Evolutionary conservation across 2,113 vertebrate genomes (phyloP).

Genomic region (Cyanoramphus novaezelandiae): DNA sequence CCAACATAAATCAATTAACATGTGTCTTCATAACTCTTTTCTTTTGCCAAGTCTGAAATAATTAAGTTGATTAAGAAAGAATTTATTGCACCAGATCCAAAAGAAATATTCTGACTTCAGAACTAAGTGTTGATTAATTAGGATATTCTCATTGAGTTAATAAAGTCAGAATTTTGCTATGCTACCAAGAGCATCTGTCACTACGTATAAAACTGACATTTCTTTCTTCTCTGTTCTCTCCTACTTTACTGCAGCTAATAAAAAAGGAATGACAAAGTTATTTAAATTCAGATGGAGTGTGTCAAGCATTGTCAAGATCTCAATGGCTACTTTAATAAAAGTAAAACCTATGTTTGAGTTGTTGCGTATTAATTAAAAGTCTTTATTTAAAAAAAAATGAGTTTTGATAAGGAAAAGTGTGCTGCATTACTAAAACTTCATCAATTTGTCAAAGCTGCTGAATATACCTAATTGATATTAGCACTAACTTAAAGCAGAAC

Average conservation of each 20-base stretch:
- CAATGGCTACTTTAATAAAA: constrained; percentile 51
- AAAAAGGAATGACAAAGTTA: not conserved
- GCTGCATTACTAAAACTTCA: not conserved
- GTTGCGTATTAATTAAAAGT: constrained; percentile 28
- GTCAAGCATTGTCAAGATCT: constrained; percentile 32
- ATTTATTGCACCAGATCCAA: not conserved
- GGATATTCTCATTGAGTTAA: not conserved
- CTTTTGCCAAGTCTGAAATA: not conserved
- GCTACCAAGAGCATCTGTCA: not conserved
- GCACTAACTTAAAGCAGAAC: not conserved
- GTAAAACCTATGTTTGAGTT: not conserved
- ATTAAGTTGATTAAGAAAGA: not conserved
- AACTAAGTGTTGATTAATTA: not conserved
- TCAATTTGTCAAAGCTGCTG: constrained; percentile 22
- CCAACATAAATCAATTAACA: not conserved
- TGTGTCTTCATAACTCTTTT: fast-evolving
- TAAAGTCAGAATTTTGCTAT: not conserved
- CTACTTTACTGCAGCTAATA: not conserved
- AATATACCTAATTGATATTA: constrained; percentile 3
- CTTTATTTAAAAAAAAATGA: not conserved
- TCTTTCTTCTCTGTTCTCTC: not conserved
- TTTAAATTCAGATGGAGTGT: constrained; percentile 46
- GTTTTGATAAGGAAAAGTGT: not conserved
- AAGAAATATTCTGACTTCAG: not conserved
- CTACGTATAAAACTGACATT: not conserved